Evolutionary conservation across 2,113 vertebrate species (phyloP), one percentile per base, ranked within the genome.

Genomic region (Scomber japonicus): DNA sequence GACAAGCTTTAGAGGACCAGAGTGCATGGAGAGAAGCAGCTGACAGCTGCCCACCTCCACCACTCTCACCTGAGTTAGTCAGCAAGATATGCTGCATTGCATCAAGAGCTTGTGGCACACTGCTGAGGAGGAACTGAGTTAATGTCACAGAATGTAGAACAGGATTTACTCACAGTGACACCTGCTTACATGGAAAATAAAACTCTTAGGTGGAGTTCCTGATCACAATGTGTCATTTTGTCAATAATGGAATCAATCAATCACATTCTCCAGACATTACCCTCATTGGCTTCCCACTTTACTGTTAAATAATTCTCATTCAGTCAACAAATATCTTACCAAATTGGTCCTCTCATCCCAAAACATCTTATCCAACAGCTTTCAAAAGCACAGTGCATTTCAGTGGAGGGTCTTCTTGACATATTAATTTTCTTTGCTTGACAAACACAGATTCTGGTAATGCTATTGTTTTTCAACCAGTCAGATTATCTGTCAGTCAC

Each of bases 11-110:
- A 55, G 71, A 82, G 81, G 71, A 21, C 69, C 66, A 61, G 49
- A 27, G 78, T 45, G 81, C 78, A 55, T 19, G 70, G 44, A 59
- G 67, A 79, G 81, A 70, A 64, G 72, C 78, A 72, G 74, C 75
- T 81, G 80, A 82, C 84, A 88, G 85, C 82, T 86, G 86, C 78
- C 79, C 86, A 89, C 86, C 87, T 90, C 80, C 80, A 65, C 75
- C 54, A 3, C 83, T 76, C 75, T 84, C 88, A 89, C 83, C 87
- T 86, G 74, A 56, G 83, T 78, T 82, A 83, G 80, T 85, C 85
- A 86, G 76, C 72, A 67, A 61, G 83, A 82, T 72, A 2, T 73
- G 70, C 79, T 86, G 87, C 82, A 84, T 68, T 84, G 90, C 81
- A 85, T 88, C 87, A 85, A n/a, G 71, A 82, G 56, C 48, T 40